Evolutionary conservation across 2,797 vertebrate species (phyloP).

Genomic region (Nannoperca obscura): DNA sequence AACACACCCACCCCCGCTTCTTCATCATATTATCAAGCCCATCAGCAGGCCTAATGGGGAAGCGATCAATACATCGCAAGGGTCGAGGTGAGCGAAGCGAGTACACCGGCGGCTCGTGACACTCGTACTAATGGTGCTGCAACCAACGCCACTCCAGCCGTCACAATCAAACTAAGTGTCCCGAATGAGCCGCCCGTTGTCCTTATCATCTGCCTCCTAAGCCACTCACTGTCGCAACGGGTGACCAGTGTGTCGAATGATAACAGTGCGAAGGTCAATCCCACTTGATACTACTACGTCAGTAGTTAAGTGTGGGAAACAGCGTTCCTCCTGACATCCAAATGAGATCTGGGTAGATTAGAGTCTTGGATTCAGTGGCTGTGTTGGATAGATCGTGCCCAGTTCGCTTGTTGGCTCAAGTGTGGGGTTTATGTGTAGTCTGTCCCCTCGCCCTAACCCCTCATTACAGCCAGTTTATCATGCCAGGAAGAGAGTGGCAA

Average conservation of each 20-base stretch:
- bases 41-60: constrained; percentile 78
- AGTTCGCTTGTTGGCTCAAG: constrained; percentile 33
- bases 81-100: constrained; percentile 68
- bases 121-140: constrained; percentile 67
- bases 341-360: constrained; percentile 37
- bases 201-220: constrained; percentile 70
- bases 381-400: not conserved
- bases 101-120: constrained; percentile 64
- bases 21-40: constrained; percentile 80
- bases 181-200: constrained; percentile 45
- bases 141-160: constrained; percentile 11
- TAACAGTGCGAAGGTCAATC: constrained; percentile 77
- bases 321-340: constrained; percentile 28
- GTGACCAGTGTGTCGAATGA: constrained; percentile 45
- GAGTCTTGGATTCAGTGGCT: constrained; percentile 3
- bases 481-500: constrained; percentile 80
- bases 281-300: constrained; percentile 64
- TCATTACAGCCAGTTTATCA: constrained; percentile 80
- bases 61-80: constrained; percentile 73
- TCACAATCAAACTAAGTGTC: constrained; percentile 66
- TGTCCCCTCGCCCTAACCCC: constrained; percentile 68
- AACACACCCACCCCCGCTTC: constrained; percentile 57
- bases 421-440: constrained; percentile 43
- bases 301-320: constrained; percentile 48
- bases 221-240: constrained; percentile 60